A percentile compares a stretch with the other conserved stretches of the same genome.
These are phyloP conservation scores for Atlantisia rogersi DNA, from an alignment of 2,113 vertebrate genomes.

Conservation along the genomic window DNA sequence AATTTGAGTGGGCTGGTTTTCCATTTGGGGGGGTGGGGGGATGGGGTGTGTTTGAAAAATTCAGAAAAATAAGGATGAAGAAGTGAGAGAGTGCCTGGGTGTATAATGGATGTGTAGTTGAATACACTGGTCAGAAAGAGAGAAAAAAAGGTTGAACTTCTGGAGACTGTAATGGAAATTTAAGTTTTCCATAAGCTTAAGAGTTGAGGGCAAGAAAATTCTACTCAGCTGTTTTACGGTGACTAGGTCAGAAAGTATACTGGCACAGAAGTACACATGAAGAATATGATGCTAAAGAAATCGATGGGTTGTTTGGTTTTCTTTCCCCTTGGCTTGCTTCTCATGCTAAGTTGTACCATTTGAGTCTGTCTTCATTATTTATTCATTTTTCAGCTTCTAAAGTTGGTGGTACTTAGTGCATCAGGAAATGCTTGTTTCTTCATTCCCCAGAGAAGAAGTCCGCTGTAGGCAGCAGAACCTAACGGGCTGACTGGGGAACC, in stretches of 20 bases:
- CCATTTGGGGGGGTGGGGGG: not conserved
- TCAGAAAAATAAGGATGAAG: not conserved
- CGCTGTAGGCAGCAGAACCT: not conserved
- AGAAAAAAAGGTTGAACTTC: not conserved
- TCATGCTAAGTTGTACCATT: not conserved
- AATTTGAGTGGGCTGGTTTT: not conserved
- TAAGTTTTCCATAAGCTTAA: not conserved
- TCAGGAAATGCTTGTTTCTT: constrained; percentile 7
- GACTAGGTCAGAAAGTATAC: not conserved
- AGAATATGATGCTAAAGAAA: not conserved
- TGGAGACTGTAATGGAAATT: not conserved
- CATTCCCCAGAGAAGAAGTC: not conserved
- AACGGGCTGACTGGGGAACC: not conserved
- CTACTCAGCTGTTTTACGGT: not conserved
- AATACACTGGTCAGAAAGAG: not conserved
- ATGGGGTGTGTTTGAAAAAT: rapidly evolving
- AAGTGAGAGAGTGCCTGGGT: not conserved
- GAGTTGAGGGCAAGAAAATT: not conserved
- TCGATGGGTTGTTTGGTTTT: no score
- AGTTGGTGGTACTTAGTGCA: not conserved
- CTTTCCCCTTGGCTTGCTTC: not conserved
- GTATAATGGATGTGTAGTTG: not conserved
- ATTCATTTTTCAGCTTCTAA: not conserved
- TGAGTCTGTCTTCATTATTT: not conserved
- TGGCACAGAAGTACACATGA: not conserved